These are phyloP conservation scores for Hycleus phaleratus DNA, from an alignment of 1,140 invertebrate genomes.

Conservation along the genomic window DNA sequence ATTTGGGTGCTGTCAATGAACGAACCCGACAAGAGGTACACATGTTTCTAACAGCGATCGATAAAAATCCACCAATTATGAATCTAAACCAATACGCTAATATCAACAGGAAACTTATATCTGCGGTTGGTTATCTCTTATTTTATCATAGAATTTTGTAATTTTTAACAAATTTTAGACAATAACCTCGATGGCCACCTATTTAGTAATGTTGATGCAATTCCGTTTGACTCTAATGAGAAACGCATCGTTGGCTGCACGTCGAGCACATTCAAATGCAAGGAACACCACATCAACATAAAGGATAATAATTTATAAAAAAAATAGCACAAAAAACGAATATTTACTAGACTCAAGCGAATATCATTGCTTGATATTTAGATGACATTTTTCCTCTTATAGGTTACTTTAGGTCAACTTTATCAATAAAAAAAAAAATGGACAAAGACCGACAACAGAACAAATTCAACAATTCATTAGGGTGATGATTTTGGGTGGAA, in stretches of 20 bases:
- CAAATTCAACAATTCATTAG: too few species aligned
- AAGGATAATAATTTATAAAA: background rate
- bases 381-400: conserved; percentile 6
- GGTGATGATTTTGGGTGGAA: background rate
- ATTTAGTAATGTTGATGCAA: conserved; percentile 59
- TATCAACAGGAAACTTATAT: conserved; percentile 58
- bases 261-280: conserved; percentile 11
- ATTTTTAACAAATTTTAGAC: conserved; percentile 40
- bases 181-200: conserved; percentile 57
- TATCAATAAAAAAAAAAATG: background rate
- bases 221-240: conserved; percentile 59
- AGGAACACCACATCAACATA: background rate
- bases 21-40: conserved; percentile 56
- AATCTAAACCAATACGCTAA: conserved; percentile 61
- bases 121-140: conserved; percentile 44
- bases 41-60: conserved; percentile 63
- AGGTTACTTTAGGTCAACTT: conserved; percentile 2
- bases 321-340: conserved; percentile 6
- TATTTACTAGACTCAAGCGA: conserved; percentile 10
- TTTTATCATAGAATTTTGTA: background rate
- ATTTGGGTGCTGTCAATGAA: conserved; percentile 49
- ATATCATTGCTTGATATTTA: conserved; percentile 13
- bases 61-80: conserved; percentile 62
- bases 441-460: background rate
- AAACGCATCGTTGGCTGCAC: conserved; percentile 32